phyloP scores from a whole-genome alignment of 2,113 vertebrate genomes.

The Ramphastos sulfuratus region DNA sequence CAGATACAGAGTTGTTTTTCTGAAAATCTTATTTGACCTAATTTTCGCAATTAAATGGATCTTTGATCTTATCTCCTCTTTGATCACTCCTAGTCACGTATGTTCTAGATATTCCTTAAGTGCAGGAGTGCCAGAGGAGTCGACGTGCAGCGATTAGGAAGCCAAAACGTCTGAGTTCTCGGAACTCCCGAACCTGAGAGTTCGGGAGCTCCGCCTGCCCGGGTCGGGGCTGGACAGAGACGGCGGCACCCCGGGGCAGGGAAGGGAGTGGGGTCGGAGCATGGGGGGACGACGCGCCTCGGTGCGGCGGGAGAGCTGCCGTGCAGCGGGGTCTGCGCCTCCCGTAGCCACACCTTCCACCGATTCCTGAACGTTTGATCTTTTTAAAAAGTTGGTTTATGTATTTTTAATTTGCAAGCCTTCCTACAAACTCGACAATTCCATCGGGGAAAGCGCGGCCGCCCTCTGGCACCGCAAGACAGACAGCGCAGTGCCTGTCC shows the following conservation, averaged over 20 bases:
- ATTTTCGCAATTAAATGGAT: constrained; percentile 64
- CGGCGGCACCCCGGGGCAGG: neutral
- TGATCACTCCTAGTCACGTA: neutral
- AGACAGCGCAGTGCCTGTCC: rapidly evolving
- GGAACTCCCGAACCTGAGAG: rapidly evolving
- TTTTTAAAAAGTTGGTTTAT: neutral
- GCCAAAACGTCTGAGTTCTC: neutral
- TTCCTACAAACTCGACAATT: neutral
- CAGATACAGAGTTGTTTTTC: constrained; percentile 38
- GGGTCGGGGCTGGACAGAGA: neutral
- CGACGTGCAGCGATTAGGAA: neutral
- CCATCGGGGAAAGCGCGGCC: no score
- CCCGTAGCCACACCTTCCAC: neutral
- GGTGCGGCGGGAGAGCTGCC: neutral
- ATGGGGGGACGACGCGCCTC: no score
- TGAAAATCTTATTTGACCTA: constrained; percentile 31
- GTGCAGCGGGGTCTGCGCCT: neutral
- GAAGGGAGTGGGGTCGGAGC: neutral
- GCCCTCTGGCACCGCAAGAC: rapidly evolving
- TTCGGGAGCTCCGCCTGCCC: rapidly evolving
- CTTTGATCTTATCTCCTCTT: constrained; percentile 19
- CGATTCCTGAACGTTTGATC: neutral
- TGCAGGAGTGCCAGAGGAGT: neutral
- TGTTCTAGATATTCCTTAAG: neutral
- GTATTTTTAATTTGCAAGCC: neutral